A percentile compares a stretch with the other conserved stretches of the same genome.
phyloP scores from a whole-genome alignment of 2,113 vertebrate genomes.

The Enhydra lutris region DNA sequence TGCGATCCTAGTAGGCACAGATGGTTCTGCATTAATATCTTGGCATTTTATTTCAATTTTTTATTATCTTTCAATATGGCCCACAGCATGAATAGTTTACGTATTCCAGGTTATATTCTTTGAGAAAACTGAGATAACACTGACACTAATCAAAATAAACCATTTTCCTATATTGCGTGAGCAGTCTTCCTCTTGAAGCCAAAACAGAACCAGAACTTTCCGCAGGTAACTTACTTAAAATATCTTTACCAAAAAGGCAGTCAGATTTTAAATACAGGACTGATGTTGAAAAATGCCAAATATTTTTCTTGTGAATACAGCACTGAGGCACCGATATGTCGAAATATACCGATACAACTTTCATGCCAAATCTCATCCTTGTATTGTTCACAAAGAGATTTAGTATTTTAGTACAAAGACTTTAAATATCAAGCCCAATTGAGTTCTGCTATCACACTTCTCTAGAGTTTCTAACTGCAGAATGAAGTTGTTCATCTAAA shows the following conservation, averaged over 20 bases:
- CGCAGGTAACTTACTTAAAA: background rate
- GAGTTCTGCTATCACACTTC: background rate
- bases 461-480: background rate
- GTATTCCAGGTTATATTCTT: background rate
- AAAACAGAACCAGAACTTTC: background rate
- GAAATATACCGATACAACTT: background rate
- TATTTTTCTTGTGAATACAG: background rate
- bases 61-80: background rate
- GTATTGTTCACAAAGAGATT: background rate
- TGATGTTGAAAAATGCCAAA: background rate
- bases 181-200: background rate
- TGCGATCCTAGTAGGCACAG: background rate
- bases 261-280: background rate
- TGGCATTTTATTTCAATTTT: background rate
- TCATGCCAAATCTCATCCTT: background rate
- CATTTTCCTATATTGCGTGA: background rate
- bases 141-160: background rate
- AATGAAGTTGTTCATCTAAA: constrained; percentile 40
- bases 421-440: constrained; percentile 33
- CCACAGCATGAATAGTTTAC: background rate
- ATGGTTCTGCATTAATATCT: no score
- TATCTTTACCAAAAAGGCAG: background rate
- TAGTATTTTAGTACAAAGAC: constrained; percentile 9
- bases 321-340: background rate
- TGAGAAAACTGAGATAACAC: background rate